Evolutionary conservation across 2,113 vertebrate species (phyloP).

Genomic region (Corythaeola cristata): DNA sequence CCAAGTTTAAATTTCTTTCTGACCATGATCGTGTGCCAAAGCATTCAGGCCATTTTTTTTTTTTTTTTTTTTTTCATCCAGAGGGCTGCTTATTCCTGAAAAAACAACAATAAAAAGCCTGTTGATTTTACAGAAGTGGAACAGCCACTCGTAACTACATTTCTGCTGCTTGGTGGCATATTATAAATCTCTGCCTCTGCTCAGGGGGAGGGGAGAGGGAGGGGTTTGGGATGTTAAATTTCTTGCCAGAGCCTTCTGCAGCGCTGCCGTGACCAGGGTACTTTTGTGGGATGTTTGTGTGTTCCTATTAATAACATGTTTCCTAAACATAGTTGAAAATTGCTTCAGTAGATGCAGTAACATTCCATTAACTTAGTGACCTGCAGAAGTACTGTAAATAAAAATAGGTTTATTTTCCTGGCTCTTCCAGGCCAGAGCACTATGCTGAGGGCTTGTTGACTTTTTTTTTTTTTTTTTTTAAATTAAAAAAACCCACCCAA

Average conservation of each 20-base stretch:
- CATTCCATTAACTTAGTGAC: constrained; percentile 25
- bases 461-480: not conserved
- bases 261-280: not conserved
- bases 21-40: not conserved
- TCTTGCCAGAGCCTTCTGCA: not conserved
- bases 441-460: not conserved
- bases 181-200: not conserved
- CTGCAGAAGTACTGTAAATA: constrained; percentile 1
- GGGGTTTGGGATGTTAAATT: not conserved
- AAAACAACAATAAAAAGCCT: not conserved
- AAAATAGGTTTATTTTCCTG: constrained; percentile 5
- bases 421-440: not conserved
- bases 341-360: not conserved
- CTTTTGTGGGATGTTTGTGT: not conserved
- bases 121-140: not conserved
- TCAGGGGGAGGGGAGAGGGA: not conserved
- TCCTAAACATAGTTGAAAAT: constrained; percentile 20
- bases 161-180: not conserved
- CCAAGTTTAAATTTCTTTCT: not conserved
- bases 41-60: not conserved
- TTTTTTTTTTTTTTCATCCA: not conserved
- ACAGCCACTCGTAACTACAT: not conserved
- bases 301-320: not conserved
- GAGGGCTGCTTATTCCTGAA: not conserved
- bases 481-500: not conserved